Conservation (phyloP, 2,797 vertebrate genomes). For the Channa striata region DNA sequence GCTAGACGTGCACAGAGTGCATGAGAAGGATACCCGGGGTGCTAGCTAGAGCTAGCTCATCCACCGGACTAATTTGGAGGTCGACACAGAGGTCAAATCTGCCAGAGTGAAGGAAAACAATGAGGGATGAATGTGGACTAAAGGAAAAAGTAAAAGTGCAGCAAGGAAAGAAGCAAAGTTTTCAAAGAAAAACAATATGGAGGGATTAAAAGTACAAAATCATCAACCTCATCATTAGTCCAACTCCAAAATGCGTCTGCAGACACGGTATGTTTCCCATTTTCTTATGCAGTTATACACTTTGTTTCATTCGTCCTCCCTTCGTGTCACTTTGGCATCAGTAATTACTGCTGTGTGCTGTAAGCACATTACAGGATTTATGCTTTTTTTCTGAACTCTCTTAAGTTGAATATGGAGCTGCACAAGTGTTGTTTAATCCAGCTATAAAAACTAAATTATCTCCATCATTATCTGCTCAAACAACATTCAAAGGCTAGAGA, state of each 20-base stretch:
- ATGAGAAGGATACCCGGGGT: slow-evolving; percentile 38
- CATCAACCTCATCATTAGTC: not conserved
- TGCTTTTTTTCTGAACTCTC: slow-evolving; percentile 3
- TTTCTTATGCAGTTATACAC: not conserved
- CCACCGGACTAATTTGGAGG: slow-evolving; percentile 66
- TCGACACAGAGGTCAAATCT: slow-evolving; percentile 45
- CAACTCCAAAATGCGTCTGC: not conserved
- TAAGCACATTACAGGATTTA: not conserved
- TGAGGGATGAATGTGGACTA: not conserved
- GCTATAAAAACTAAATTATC: slow-evolving; percentile 17
- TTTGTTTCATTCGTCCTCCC: not conserved
- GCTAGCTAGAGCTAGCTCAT: slow-evolving; percentile 55
- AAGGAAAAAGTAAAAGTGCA: slow-evolving; percentile 2
- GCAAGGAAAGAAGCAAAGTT: not conserved
- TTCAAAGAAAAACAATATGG: not conserved
- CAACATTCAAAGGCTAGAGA: not conserved
- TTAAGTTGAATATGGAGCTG: slow-evolving; percentile 7
- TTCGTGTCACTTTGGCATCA: slow-evolving; percentile 3
- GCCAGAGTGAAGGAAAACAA: slow-evolving; percentile 9
- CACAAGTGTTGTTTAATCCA: slow-evolving; percentile 7
- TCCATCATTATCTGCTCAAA: slow-evolving; percentile 12
- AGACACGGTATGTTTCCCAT: not conserved
- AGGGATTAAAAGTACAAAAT: not conserved
- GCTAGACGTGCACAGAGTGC: slow-evolving; percentile 68
- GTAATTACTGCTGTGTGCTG: slow-evolving; percentile 3